These are phyloP conservation scores for Drosophila sturtevanti DNA, from an alignment of 1,140 invertebrate species.

Conservation along the genomic window DNA sequence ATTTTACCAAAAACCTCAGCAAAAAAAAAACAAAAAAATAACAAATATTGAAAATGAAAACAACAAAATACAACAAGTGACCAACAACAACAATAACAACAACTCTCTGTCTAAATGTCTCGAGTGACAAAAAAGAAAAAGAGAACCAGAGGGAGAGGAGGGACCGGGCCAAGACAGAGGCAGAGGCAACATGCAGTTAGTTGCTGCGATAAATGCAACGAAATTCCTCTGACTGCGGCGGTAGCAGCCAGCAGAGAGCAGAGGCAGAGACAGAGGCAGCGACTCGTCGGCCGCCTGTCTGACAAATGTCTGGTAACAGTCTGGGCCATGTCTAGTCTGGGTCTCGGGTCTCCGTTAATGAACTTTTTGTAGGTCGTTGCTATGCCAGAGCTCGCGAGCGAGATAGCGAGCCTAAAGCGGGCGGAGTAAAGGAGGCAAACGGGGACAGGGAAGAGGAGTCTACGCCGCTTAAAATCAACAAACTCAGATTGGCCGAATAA, in stretches of 20 bases:
- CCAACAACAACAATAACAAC: not conserved
- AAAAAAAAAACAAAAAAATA: not conserved
- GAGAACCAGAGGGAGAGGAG: not conserved
- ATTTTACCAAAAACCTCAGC: constrained; percentile 30
- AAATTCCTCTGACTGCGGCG: constrained; percentile 6
- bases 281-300: constrained; percentile 62
- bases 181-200: constrained; percentile 25
- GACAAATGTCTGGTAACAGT: constrained; percentile 81
- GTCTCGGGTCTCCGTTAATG: constrained; percentile 73
- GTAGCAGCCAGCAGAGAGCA: too few species aligned
- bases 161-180: constrained; percentile 37
- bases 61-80: not conserved
- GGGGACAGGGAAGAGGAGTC: not conserved
- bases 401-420: not conserved
- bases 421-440: not conserved
- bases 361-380: constrained; percentile 83
- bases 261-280: too few species aligned
- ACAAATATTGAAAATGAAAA: not conserved
- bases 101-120: not conserved
- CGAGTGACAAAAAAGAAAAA: not conserved
- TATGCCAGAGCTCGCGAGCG: constrained; percentile 50
- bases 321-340: constrained; percentile 80
- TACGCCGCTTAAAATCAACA: not conserved
- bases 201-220: constrained; percentile 4
- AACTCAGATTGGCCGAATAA: constrained; percentile 6